Conservation (phyloP, 2,888 invertebrate genomes). For the Spilarctia lutea region DNA sequence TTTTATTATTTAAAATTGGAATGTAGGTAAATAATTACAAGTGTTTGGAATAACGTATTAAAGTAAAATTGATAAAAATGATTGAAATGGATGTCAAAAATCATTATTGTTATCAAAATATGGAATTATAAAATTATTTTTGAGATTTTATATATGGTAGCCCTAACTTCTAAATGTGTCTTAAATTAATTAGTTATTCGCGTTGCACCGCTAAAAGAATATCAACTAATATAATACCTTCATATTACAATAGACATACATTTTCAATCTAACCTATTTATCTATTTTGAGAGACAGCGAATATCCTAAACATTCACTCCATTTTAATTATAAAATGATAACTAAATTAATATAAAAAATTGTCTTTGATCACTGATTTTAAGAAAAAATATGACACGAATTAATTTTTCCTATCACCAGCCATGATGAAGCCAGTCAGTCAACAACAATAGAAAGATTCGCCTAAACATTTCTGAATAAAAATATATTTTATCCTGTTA, state of each 20-base stretch:
- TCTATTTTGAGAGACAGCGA: not conserved
- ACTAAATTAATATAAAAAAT: not conserved
- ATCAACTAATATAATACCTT: not conserved
- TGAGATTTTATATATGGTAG: conserved; percentile 49
- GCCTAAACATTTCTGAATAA: not conserved
- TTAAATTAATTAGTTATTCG: conserved; percentile 15
- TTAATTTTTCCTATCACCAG: not conserved
- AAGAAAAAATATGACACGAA: not conserved
- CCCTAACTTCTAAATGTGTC: conserved; percentile 22
- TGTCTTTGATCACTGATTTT: not conserved
- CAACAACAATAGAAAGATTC: not conserved
- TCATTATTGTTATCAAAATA: conserved; percentile 43
- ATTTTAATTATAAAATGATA: not conserved
- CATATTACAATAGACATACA: not conserved
- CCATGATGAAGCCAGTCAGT: not conserved
- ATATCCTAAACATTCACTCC: not conserved
- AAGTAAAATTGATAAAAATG: not conserved
- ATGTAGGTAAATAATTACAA: conserved; percentile 1
- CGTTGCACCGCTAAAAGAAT: conserved; percentile 7
- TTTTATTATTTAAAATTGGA: not conserved
- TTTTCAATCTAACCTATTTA: not conserved
- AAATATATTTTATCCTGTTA: not conserved
- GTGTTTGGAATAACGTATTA: not conserved
- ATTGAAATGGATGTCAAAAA: conserved; percentile 35
- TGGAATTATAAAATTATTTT: conserved; percentile 51